Conservation (phyloP, 2,113 vertebrate species). For the Pleuronectes platessa region DNA sequence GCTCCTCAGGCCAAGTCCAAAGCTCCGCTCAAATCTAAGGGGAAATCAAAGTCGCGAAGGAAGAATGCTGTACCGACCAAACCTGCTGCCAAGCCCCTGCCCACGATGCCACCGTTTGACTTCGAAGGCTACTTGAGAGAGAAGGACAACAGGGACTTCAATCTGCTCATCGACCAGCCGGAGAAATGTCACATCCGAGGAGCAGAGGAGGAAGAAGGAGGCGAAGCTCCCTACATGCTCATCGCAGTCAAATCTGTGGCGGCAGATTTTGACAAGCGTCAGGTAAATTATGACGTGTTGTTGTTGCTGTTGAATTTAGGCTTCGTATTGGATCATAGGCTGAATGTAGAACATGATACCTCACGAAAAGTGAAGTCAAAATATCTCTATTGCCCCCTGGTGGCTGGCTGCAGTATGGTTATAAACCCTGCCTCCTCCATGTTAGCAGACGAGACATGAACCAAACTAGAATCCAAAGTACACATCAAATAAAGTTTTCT, state of each 20-base stretch:
- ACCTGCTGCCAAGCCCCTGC: not conserved
- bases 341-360: no score
- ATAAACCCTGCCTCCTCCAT: no score
- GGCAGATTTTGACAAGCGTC: slow-evolving; percentile 92
- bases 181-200: slow-evolving; percentile 84
- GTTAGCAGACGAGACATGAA: no score
- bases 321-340: no score
- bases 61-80: slow-evolving; percentile 56
- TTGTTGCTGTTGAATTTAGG: no score
- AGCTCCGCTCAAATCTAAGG: slow-evolving; percentile 49
- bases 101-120: slow-evolving; percentile 85
- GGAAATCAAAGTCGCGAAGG: slow-evolving; percentile 50
- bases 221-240: slow-evolving; percentile 86
- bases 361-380: no score
- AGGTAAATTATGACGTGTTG: slow-evolving; percentile 68
- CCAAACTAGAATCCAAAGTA: no score
- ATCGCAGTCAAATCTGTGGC: slow-evolving; percentile 92
- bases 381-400: no score
- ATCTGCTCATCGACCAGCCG: slow-evolving; percentile 91
- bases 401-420: no score
- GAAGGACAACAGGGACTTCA: slow-evolving; percentile 92
- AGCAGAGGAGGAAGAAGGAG: slow-evolving; percentile 9
- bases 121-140: slow-evolving; percentile 88
- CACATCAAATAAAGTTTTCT: no score
- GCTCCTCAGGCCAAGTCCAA: slow-evolving; percentile 54